Evolutionary conservation across 2,797 vertebrate genomes (phyloP).

Genomic region (Phataginus tricuspis): DNA sequence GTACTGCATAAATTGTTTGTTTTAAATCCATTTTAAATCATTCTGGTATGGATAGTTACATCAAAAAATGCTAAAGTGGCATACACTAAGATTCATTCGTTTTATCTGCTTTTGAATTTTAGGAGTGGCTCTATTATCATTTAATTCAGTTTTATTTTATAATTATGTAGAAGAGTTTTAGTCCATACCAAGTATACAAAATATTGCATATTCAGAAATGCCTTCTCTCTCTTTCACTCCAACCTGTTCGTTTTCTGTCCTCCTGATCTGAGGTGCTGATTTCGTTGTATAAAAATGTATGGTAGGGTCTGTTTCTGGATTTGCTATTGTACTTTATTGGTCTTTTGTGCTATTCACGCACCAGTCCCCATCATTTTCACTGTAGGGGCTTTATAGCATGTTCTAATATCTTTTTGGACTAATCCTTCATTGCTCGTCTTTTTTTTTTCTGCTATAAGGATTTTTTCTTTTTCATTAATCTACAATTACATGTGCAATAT

Average conservation of each 20-base stretch:
- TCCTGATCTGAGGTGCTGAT: not conserved
- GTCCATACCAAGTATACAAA: not conserved
- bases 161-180: not conserved
- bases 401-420: not conserved
- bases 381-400: not conserved
- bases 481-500: too few relatives aligned
- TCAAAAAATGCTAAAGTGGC: not conserved
- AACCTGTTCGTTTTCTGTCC: not conserved
- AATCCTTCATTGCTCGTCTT: not conserved
- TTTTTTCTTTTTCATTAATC: too few relatives aligned
- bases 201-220: not conserved
- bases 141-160: constrained; percentile 16
- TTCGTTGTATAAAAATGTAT: not conserved
- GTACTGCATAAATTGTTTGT: not conserved
- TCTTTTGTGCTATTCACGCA: not conserved
- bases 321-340: not conserved
- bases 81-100: not conserved
- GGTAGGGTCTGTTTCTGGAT: not conserved
- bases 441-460: not conserved
- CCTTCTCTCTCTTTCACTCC: not conserved
- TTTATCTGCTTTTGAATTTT: constrained; percentile 5
- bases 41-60: not conserved
- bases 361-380: not conserved
- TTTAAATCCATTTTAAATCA: constrained; percentile 9
- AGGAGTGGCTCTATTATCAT: not conserved